Base-by-base conservation (phyloP, 2,888 invertebrate genomes). In the Hydrotaea diabolus region DNA sequence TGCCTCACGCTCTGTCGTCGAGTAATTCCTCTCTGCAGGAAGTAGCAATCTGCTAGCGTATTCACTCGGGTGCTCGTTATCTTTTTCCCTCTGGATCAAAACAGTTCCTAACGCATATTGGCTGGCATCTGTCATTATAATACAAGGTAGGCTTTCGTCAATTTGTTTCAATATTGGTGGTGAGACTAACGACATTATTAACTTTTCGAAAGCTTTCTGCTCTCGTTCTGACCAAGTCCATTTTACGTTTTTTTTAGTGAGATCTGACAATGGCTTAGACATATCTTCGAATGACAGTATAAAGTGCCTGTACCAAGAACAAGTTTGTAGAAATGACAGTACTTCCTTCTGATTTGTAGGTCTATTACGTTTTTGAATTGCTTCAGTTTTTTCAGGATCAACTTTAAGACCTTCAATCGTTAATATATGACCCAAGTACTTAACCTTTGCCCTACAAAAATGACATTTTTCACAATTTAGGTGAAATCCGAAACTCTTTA, bases 1-100 rank as follows among this genome's bases (percentile, higher is more conserved):
- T 0, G 88, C 89, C 86, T 93, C 93, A 19, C 91, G 87, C 82
- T 93, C 93, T 0, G 91, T 92, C 0, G 91, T 91, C 0, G 90
- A 86, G 55, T 93, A 93, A 21, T 92, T 92, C 2, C 81, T 78
- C 85, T 93, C 92, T 0, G 90, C 88, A 1, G 82, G 8, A 0
- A 79, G 85, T 17, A 89, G 31, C 0, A 89, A 71, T 8, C 89
- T 71, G 64, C 87, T 88, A 0, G 88, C 88, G 76, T 89, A 90
- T 55, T 89, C 88, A 1, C 89, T 87, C 36, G 86, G 86, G 21
- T 85, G 82, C 57, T 89, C 88, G 1, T 85, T 31, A 80, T 81
- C 88, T 15, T 62, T 77, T 79, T 82, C 73, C 77, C 83, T 82
- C 75, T 84, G 82, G 55, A 85, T 26, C 57, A 86, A 53, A 59